Conservation (phyloP, 2,797 vertebrate species). For the Lacerta bilineata region DNA sequence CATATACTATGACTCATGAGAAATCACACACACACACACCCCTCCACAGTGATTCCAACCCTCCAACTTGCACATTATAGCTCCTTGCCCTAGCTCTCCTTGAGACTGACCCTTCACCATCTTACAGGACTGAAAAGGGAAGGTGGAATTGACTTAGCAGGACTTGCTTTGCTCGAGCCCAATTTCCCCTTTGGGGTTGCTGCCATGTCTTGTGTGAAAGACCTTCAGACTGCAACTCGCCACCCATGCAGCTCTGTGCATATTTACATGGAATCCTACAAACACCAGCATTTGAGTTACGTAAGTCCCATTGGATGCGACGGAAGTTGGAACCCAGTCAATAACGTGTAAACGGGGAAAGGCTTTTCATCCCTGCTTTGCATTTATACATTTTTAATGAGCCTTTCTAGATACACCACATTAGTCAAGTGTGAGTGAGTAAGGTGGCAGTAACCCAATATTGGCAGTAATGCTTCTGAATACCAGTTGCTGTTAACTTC, state of each 20-base stretch:
- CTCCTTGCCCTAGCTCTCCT: background rate
- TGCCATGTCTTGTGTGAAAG: background rate
- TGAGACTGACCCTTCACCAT: background rate
- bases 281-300: too few species aligned
- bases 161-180: background rate
- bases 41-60: background rate
- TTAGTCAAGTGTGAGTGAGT: too few species aligned
- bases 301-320: too few species aligned
- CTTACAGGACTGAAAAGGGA: background rate
- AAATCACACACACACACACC: background rate
- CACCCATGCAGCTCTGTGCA: background rate
- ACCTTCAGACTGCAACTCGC: background rate
- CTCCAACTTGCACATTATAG: background rate
- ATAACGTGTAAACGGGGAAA: too few species aligned
- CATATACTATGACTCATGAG: slow-evolving; percentile 22
- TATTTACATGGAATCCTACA: too few species aligned
- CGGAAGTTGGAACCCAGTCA: too few species aligned
- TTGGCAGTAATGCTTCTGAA: too few species aligned
- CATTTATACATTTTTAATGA: background rate
- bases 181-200: background rate
- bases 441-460: too few species aligned
- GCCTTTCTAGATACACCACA: too few species aligned
- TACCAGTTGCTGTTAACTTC: too few species aligned
- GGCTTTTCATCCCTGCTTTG: background rate
- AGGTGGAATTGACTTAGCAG: background rate